Evolutionary conservation across 1,140 invertebrate genomes (phyloP).

Genomic region (Aphelenchoides fujianensis): DNA sequence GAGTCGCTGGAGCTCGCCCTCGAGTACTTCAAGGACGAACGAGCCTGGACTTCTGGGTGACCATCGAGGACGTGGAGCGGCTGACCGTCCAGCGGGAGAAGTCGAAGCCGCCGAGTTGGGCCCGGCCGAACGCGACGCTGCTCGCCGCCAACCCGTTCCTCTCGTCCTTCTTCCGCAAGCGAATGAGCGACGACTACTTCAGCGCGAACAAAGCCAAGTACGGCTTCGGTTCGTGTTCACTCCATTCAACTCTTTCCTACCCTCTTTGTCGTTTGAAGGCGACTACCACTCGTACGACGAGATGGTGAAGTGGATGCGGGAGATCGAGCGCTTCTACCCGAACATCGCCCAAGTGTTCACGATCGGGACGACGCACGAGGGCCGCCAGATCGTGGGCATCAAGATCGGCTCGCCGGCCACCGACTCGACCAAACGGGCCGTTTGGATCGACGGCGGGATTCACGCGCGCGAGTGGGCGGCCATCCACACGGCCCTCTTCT

Average conservation of each 20-base stretch:
- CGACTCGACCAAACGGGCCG: slow-evolving; percentile 47
- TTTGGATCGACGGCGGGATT: slow-evolving; percentile 64
- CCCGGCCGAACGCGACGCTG: slow-evolving; percentile 9
- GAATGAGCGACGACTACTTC: slow-evolving; percentile 52
- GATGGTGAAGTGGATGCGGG: slow-evolving; percentile 65
- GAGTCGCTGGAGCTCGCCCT: slow-evolving; percentile 69
- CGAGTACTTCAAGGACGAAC: slow-evolving; percentile 69
- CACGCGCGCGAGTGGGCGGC: slow-evolving; percentile 63
- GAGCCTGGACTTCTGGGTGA: slow-evolving; percentile 70
- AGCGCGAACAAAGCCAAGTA: slow-evolving; percentile 51
- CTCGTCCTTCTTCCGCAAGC: slow-evolving; percentile 49
- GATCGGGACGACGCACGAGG: slow-evolving; percentile 64
- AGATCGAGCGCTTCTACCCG: slow-evolving; percentile 62
- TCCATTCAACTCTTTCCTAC: neutral
- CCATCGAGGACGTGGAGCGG: slow-evolving; percentile 72
- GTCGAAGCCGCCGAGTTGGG: neutral
- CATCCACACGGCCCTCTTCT: slow-evolving; percentile 63
- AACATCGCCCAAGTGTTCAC: slow-evolving; percentile 58
- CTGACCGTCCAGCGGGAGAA: slow-evolving; percentile 56
- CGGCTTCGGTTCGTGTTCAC: slow-evolving; percentile 38
- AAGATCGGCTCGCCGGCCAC: slow-evolving; percentile 60
- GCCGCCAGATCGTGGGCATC: slow-evolving; percentile 63
- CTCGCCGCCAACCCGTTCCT: slow-evolving; percentile 38
- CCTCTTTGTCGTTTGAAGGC: slow-evolving; percentile 29
- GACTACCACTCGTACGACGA: slow-evolving; percentile 57